Base-by-base conservation (phyloP, 1,140 invertebrate genomes). In the Zophobas atratus region DNA sequence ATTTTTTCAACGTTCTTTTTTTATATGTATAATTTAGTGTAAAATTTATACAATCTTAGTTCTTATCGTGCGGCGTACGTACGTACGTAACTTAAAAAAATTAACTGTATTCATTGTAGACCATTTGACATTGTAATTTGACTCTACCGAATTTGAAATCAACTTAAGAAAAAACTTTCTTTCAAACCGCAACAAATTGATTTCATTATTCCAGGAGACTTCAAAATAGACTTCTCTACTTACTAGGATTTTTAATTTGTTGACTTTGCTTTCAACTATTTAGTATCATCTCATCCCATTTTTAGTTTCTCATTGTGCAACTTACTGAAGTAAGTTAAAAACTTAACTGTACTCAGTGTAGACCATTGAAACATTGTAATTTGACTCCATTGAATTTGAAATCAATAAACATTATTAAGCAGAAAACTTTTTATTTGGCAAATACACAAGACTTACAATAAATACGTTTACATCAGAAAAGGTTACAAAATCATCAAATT, bases 61-160 rank as follows among this genome's bases (percentile, higher is more conserved):
- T 51, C 6, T 49, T 48, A 55, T 55, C 36, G 46, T 72, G 33
- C 70, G 39, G 34, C 32, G 6, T 51, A 51, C 49, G n/a, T 20
- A 51, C n/a, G 49, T 51, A 51, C 2, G 46, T 72, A 51, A 20
- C 20, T 20, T 20, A 20, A 20, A 38, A 72, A 34, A 72, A 72
- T 53, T 35, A 72, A 51, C 41, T 53, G 34, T 72, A 72, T 72
- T 72, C 46, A 72, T 72, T 72, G 57, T 60, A 60, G 57, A 33
- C 57, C 38, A 41, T 60, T 38, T 60, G 57, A 53, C 51, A 70
- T 35, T 72, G 46, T 72, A 72, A 49, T 76, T 79, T 82, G 81
- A 80, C 80, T 84, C 80, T 46, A 80, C 81, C 82, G 82, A 85
- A 84, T 81, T 84, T 84, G 84, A 84, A 84, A 84, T 84, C 84